Evolutionary conservation across 2,888 invertebrate genomes (phyloP).

Genomic region (Homarus gammarus): DNA sequence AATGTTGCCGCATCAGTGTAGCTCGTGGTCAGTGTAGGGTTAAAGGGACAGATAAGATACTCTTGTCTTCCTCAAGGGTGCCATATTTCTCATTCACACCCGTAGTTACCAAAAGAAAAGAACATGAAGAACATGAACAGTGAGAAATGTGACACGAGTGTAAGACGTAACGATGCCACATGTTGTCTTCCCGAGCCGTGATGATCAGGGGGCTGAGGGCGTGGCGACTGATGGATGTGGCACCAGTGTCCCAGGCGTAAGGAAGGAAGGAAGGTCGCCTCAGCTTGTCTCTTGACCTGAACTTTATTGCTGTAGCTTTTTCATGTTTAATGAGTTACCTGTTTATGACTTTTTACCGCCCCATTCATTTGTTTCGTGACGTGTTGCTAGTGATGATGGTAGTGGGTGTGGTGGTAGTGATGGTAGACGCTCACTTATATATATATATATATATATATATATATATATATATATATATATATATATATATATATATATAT

Average conservation of each 20-base stretch:
- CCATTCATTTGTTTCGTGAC: neutral
- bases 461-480: neutral
- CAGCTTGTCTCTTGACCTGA: neutral
- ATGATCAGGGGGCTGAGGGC: too few species aligned
- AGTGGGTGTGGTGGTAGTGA: neutral
- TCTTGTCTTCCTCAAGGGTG: neutral
- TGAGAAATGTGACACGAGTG: neutral
- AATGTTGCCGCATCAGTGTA: too few species aligned
- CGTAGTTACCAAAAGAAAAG: too few species aligned
- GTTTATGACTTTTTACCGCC: neutral
- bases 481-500: neutral
- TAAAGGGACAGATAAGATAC: neutral
- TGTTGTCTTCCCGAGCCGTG: too few species aligned
- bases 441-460: slow-evolving; percentile 5
- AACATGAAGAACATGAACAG: too few species aligned
- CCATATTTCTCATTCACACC: too few species aligned
- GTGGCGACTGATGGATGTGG: too few species aligned
- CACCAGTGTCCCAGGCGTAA: neutral
- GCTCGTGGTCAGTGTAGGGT: too few species aligned
- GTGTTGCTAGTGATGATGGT: neutral
- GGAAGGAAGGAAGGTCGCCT: neutral
- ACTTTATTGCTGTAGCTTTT: neutral
- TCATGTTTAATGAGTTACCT: neutral
- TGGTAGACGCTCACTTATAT: neutral
- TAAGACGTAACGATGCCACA: neutral